A percentile compares a stretch with the other conserved stretches of the same genome.
Evolutionary conservation across 2,113 vertebrate genomes (phyloP).

Genomic region (Melanerpes aurifrons): DNA sequence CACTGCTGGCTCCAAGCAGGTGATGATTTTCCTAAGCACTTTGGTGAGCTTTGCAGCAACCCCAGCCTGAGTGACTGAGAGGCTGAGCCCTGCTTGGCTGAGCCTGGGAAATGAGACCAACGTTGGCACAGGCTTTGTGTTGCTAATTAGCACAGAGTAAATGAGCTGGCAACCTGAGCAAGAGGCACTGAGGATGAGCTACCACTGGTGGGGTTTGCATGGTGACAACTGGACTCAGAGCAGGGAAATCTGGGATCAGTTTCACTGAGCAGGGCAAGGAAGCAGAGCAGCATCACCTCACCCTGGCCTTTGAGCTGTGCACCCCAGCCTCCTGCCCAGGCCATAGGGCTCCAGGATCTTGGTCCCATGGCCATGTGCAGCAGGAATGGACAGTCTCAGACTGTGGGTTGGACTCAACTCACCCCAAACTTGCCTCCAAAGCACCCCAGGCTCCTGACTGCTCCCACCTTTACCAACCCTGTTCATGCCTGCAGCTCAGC

Average conservation of each 20-base stretch:
- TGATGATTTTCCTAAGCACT: not conserved
- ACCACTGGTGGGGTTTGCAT: not conserved
- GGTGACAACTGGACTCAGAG: not conserved
- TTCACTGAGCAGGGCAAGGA: accelerated
- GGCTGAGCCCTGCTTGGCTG: not conserved
- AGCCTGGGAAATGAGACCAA: not conserved
- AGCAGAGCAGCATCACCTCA: not conserved
- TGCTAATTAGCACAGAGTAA: not conserved
- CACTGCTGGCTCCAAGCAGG: not conserved
- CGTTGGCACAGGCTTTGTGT: not conserved
- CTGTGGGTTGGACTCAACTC: not conserved
- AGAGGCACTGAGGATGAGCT: not conserved
- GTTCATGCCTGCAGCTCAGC: not conserved
- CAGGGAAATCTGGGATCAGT: not conserved
- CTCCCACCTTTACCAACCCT: not conserved
- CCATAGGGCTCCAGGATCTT: not conserved
- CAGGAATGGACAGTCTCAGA: not conserved
- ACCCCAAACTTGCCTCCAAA: not conserved
- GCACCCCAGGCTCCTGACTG: not conserved
- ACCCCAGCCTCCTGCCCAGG: not conserved
- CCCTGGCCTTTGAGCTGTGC: too few relatives aligned
- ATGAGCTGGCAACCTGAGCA: not conserved
- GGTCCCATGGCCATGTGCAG: too few relatives aligned
- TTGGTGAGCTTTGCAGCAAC: not conserved
- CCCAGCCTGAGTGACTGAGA: not conserved